A percentile compares a stretch with the other conserved stretches of the same genome.
Evolutionary conservation across 2,113 vertebrate species (phyloP).

Genomic region (human): DNA sequence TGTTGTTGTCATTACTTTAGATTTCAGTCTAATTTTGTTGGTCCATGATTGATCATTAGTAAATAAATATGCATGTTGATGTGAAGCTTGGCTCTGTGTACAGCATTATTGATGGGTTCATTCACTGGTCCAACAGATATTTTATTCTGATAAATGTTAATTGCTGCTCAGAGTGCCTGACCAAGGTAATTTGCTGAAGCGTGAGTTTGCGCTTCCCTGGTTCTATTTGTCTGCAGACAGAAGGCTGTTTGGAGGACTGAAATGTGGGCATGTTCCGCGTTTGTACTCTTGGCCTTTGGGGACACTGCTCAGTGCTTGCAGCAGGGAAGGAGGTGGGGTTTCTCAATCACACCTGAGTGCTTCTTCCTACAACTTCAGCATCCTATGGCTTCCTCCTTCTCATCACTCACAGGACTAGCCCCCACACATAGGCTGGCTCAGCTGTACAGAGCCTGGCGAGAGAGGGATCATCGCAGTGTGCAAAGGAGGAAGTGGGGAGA

Average conservation of each 20-base stretch:
- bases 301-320: not conserved
- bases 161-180: not conserved
- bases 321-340: not conserved
- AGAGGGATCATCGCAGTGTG: not conserved
- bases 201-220: not conserved
- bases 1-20: constrained; percentile 26
- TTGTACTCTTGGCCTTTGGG: not conserved
- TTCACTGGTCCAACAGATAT: constrained; percentile 51
- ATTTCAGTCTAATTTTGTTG: constrained; percentile 47
- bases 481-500: not conserved
- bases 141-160: constrained; percentile 75
- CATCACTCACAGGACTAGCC: not conserved
- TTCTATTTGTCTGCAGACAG: not conserved
- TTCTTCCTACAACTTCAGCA: not conserved
- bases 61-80: constrained; percentile 37
- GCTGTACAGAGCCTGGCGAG: not conserved
- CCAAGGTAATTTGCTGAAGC: constrained; percentile 53
- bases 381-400: not conserved
- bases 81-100: not conserved
- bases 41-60: constrained; percentile 57
- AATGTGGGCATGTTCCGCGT: not conserved
- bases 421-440: not conserved
- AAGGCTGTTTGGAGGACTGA: not conserved
- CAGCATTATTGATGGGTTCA: constrained; percentile 51
- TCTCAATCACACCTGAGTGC: not conserved